Conservation (phyloP, 2,888 invertebrate species). For the Villa cingulata region DNA sequence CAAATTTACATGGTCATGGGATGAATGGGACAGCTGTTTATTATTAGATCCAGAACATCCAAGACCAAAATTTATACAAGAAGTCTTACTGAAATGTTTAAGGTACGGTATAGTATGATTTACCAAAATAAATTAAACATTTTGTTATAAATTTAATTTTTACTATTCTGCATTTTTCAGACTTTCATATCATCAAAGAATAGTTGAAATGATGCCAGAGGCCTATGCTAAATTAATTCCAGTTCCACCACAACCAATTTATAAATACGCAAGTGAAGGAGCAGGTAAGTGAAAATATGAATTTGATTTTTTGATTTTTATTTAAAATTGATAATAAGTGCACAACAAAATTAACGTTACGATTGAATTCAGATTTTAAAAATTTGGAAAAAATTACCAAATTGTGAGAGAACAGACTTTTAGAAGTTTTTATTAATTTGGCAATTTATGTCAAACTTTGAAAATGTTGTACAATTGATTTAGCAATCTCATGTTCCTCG, state of each 20-base stretch:
- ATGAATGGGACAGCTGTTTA: constrained; percentile 84
- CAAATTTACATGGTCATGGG: constrained; percentile 99
- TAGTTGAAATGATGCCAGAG: constrained; percentile 84
- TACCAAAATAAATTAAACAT: neutral
- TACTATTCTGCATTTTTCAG: too few species aligned
- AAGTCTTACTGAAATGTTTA: constrained; percentile 79
- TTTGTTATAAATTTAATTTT: neutral
- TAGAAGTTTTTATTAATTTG: too few species aligned
- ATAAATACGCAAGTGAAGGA: constrained; percentile 82
- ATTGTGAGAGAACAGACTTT: too few species aligned
- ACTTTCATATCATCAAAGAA: constrained; percentile 86
- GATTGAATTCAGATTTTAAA: too few species aligned
- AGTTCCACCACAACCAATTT: constrained; percentile 67
- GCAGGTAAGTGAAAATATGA: constrained; percentile 60
- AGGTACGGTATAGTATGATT: constrained; percentile 43
- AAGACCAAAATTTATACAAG: constrained; percentile 85
- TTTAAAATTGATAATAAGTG: neutral
- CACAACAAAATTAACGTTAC: too few species aligned
- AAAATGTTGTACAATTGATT: constrained; percentile 35
- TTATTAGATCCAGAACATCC: constrained; percentile 77
- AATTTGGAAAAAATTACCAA: neutral
- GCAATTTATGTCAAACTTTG: constrained; percentile 17
- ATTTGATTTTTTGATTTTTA: neutral
- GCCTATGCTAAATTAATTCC: constrained; percentile 76
- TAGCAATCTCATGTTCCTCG: constrained; percentile 24